Percentiles rank a stretch among this genome's conserved stretches.
Conservation (phyloP, 2,888 invertebrate species). For the Lordiphosa andalusiaca region DNA sequence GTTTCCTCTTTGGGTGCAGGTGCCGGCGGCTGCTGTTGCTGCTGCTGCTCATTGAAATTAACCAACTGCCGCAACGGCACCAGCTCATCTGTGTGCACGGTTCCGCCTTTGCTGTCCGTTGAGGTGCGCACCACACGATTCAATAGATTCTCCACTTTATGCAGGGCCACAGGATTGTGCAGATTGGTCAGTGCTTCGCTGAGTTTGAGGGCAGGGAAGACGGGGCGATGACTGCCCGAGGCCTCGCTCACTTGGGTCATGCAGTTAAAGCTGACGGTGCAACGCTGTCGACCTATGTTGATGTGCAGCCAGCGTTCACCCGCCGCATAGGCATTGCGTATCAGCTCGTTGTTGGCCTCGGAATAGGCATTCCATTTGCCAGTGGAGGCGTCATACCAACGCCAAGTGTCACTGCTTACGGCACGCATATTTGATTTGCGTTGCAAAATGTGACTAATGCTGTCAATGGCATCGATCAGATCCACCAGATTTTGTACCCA, state of each 20-base stretch:
- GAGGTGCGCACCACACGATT: slow-evolving; percentile 52
- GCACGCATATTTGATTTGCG: slow-evolving; percentile 85
- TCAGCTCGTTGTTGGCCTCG: slow-evolving; percentile 86
- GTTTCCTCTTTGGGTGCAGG: not conserved
- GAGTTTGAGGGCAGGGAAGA: slow-evolving; percentile 84
- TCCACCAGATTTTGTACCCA: slow-evolving; percentile 89
- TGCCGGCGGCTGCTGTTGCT: not conserved
- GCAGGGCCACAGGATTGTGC: slow-evolving; percentile 32
- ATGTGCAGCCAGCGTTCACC: slow-evolving; percentile 87
- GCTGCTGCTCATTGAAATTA: slow-evolving; percentile 40
- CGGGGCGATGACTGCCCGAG: slow-evolving; percentile 89
- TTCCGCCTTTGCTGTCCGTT: slow-evolving; percentile 35
- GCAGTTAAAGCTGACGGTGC: slow-evolving; percentile 88
- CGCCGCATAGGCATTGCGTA: slow-evolving; percentile 89
- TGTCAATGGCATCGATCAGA: slow-evolving; percentile 88
- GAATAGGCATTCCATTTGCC: slow-evolving; percentile 90
- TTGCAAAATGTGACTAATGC: slow-evolving; percentile 86
- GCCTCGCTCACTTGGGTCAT: slow-evolving; percentile 93
- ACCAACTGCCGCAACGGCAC: slow-evolving; percentile 53
- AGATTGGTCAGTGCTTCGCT: slow-evolving; percentile 60
- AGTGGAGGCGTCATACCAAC: slow-evolving; percentile 91
- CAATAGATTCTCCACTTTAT: slow-evolving; percentile 55
- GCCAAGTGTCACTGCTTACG: slow-evolving; percentile 85
- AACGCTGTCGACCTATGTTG: slow-evolving; percentile 87
- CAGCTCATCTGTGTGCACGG: slow-evolving; percentile 52